Conservation (phyloP, 2,797 vertebrate species). For the Falco naumanni region DNA sequence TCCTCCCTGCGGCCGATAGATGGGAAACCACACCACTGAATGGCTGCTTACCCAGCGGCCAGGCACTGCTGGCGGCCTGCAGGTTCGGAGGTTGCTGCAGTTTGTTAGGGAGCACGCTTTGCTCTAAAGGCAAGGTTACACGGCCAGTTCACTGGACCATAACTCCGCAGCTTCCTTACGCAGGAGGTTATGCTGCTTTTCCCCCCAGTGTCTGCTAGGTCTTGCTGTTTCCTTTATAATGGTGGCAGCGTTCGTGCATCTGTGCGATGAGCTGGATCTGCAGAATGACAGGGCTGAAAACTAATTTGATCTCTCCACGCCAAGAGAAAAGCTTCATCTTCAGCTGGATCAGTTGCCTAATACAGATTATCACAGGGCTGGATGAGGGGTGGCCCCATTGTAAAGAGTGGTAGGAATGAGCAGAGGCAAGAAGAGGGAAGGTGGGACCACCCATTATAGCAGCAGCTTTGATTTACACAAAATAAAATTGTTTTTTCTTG, state of each 20-base stretch:
- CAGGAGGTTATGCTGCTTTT: rapidly evolving
- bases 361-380: not conserved
- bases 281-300: not conserved
- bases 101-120: rapidly evolving
- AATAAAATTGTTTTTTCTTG: not conserved
- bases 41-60: too few species aligned
- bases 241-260: rapidly evolving
- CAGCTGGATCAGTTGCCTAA: not conserved
- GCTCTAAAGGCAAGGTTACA: not conserved
- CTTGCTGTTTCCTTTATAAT: rapidly evolving
- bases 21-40: not conserved
- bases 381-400: rapidly evolving
- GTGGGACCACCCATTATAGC: not conserved
- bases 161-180: rapidly evolving
- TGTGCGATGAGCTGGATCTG: rapidly evolving
- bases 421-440: not conserved
- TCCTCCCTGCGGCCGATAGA: not conserved
- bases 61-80: too few species aligned
- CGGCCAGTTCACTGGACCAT: rapidly evolving
- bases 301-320: not conserved
- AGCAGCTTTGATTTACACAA: not conserved
- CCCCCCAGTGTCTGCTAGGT: not conserved
- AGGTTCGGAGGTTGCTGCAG: not conserved
- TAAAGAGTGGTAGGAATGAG: not conserved
- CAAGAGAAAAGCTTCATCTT: not conserved